Percentiles rank a stretch among this genome's conserved stretches.
phyloP scores from a whole-genome alignment of 2,888 invertebrate genomes.

The Synergus umbraculus region DNA sequence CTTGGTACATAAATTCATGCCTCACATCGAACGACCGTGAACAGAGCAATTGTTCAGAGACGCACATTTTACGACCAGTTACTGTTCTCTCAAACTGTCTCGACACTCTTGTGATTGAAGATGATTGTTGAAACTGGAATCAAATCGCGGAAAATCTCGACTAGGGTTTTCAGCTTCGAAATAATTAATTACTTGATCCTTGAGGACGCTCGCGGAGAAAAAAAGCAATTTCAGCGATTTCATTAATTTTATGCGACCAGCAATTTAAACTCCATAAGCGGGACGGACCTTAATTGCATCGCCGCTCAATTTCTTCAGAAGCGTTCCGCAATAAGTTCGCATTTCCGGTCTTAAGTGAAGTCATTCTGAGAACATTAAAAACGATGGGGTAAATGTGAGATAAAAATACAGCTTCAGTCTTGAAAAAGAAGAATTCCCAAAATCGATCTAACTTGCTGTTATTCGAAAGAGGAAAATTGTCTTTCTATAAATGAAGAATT shows the following conservation, averaged over 20 bases:
- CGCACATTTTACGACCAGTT: conserved; percentile 44
- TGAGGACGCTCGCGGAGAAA: no score
- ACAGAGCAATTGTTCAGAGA: conserved; percentile 47
- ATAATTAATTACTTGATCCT: not conserved
- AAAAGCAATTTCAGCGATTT: not conserved
- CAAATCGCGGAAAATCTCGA: not conserved
- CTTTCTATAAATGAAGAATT: not conserved
- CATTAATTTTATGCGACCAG: conserved; percentile 13
- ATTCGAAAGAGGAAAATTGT: no score
- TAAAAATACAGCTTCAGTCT: not conserved
- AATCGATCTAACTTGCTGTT: not conserved
- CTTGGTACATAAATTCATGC: conserved; percentile 41
- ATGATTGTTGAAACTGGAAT: not conserved
- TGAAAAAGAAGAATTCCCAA: not conserved
- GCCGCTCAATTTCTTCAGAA: conserved; percentile 34
- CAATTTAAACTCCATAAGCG: conserved; percentile 29
- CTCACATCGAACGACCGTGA: conserved; percentile 44
- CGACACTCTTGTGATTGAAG: no score
- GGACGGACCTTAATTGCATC: conserved; percentile 10
- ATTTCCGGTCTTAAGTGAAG: conserved; percentile 30
- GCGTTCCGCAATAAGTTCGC: conserved; percentile 24
- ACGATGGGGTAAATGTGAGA: not conserved
- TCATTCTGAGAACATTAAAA: conserved; percentile 18
- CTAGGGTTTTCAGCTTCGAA: not conserved
- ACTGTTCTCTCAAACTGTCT: conserved; percentile 20